Evolutionary conservation across 2,888 invertebrate genomes (phyloP).

Genomic region (Metopia argyrocephala): DNA sequence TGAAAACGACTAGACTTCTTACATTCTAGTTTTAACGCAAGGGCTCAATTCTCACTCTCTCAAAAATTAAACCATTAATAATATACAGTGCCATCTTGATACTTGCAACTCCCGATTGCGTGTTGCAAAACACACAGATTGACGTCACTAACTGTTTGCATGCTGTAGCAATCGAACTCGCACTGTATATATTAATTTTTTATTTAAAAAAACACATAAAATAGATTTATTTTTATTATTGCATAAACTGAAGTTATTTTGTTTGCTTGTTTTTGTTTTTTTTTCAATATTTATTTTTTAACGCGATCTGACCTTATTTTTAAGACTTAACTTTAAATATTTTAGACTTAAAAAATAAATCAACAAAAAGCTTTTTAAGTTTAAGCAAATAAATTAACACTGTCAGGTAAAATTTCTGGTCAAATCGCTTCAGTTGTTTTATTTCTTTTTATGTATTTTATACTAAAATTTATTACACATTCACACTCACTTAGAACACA

Average conservation of each 20-base stretch:
- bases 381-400: constrained; percentile 58
- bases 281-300: constrained; percentile 3
- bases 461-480: too few relatives aligned
- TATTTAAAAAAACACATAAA: constrained; percentile 10
- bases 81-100: too few relatives aligned
- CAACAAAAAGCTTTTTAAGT: constrained; percentile 61
- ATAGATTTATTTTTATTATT: not conserved
- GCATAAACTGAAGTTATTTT: constrained; percentile 12
- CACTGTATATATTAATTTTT: not conserved
- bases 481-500: not conserved
- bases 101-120: too few relatives aligned
- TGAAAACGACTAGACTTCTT: constrained; percentile 61
- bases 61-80: not conserved
- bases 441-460: not conserved
- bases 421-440: constrained; percentile 33
- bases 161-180: too few relatives aligned
- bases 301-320: constrained; percentile 35
- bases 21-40: constrained; percentile 42
- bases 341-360: constrained; percentile 60
- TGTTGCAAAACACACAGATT: too few relatives aligned
- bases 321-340: constrained; percentile 44
- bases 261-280: not conserved
- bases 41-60: constrained; percentile 39
- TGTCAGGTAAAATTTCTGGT: constrained; percentile 53
- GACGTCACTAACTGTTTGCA: too few relatives aligned